phyloP scores from a whole-genome alignment of 92 coral and sea anemone species.

The Bergia puertoricense region DNA sequence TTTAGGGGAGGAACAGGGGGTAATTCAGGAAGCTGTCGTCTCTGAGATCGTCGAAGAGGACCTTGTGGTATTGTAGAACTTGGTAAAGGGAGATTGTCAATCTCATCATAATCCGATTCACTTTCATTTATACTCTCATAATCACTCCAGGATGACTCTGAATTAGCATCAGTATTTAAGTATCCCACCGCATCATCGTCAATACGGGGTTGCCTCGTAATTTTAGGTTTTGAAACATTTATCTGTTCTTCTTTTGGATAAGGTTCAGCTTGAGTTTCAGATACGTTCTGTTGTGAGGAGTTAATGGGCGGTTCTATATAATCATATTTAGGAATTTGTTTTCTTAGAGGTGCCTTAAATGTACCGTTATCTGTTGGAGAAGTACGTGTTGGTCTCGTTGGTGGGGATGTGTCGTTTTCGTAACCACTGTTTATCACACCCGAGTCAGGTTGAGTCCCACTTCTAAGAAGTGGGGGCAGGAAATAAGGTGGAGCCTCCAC shows the following conservation, averaged over 20 bases:
- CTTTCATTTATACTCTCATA: not conserved
- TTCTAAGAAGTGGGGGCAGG: constrained; percentile 28
- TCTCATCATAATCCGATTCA: constrained; percentile 1
- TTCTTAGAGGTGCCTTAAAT: not conserved
- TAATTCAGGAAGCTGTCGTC: constrained; percentile 19
- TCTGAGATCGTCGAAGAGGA: constrained; percentile 30
- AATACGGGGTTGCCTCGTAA: not conserved
- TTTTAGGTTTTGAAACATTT: not conserved
- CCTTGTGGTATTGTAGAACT: not conserved
- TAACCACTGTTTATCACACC: not conserved
- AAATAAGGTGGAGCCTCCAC: constrained; percentile 24
- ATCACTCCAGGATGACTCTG: not conserved
- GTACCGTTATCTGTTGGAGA: not conserved
- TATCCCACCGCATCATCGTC: not conserved
- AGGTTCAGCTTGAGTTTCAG: not conserved
- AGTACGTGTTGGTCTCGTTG: not conserved
- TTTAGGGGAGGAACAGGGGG: constrained; percentile 29
- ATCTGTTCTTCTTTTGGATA: not conserved
- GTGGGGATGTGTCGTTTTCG: not conserved
- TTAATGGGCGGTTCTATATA: not conserved
- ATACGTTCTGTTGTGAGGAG: not conserved
- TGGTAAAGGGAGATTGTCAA: not conserved
- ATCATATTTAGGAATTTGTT: not conserved
- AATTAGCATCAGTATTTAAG: not conserved
- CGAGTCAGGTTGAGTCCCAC: not conserved